A percentile compares a stretch with the other conserved stretches of the same genome.
Conservation (phyloP, 2,113 vertebrate genomes). For the Maccullochella peelii region DNA sequence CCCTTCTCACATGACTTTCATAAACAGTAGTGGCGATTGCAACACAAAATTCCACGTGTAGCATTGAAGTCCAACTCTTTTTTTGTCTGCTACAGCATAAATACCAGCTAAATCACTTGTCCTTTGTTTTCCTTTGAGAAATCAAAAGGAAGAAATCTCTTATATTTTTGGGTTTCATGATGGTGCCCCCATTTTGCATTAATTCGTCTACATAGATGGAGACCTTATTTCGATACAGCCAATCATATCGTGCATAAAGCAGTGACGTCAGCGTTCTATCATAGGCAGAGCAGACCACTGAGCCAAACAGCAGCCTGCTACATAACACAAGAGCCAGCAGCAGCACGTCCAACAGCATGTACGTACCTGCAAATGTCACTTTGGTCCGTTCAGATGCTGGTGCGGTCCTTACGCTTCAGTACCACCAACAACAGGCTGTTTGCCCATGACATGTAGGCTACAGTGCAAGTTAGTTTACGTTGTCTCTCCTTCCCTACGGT, state of each 20-base stretch:
- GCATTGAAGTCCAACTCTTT: neutral
- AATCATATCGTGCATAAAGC: neutral
- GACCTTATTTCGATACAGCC: neutral
- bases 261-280: neutral
- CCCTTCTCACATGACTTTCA: slow-evolving; percentile 7
- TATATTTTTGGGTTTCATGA: neutral
- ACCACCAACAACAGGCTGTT: neutral
- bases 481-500: neutral
- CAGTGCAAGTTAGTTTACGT: neutral
- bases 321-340: too few relatives aligned
- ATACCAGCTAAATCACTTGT: neutral
- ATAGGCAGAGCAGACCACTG: neutral
- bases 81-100: neutral
- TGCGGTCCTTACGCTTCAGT: slow-evolving; percentile 12
- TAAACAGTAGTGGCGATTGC: neutral
- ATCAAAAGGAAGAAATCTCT: neutral
- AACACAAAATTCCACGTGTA: neutral
- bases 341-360: too few relatives aligned
- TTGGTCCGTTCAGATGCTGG: neutral
- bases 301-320: too few relatives aligned
- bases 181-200: neutral
- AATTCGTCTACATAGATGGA: too few relatives aligned
- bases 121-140: neutral
- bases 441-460: slow-evolving; percentile 12
- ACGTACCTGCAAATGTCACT: neutral